These are phyloP conservation scores for Pectinophora gossypiella DNA, from an alignment of 1,140 invertebrate species.

Conservation along the genomic window DNA sequence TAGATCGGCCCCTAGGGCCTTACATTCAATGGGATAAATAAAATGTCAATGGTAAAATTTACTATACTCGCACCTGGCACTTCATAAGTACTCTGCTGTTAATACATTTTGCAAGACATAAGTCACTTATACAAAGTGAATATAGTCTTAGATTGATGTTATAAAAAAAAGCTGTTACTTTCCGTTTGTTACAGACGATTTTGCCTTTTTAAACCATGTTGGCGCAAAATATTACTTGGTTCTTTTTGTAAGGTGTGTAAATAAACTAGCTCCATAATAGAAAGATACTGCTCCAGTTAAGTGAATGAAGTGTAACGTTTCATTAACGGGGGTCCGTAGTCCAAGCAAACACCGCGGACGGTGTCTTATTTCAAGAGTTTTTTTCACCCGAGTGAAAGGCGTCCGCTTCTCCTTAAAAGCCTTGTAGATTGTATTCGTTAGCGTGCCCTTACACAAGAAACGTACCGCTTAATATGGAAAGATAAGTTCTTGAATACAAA, in stretches of 20 bases:
- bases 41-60: constrained; percentile 19
- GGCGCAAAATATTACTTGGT: constrained; percentile 6
- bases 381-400: constrained; percentile 54
- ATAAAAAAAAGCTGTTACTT: too few relatives aligned
- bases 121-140: too few relatives aligned
- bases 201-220: too few relatives aligned
- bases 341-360: constrained; percentile 45
- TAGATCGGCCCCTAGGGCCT: constrained; percentile 43
- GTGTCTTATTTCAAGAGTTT: constrained; percentile 59
- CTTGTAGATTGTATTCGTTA: constrained; percentile 58
- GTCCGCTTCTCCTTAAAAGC: constrained; percentile 55
- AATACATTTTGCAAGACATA: too few relatives aligned
- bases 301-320: constrained; percentile 58
- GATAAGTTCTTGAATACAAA: background rate
- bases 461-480: constrained; percentile 23
- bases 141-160: too few relatives aligned
- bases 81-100: constrained; percentile 3
- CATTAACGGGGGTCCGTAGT: constrained; percentile 42
- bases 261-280: constrained; percentile 16
- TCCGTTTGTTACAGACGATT: too few relatives aligned
- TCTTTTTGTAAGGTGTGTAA: constrained; percentile 12
- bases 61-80: constrained; percentile 19
- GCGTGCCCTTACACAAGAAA: constrained; percentile 31
- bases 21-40: constrained; percentile 24
- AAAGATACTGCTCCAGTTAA: constrained; percentile 34